Evolutionary conservation across 2,888 invertebrate species (phyloP), one percentile per base, ranked within the genome.

Genomic region (Gasteruption jaculator): DNA sequence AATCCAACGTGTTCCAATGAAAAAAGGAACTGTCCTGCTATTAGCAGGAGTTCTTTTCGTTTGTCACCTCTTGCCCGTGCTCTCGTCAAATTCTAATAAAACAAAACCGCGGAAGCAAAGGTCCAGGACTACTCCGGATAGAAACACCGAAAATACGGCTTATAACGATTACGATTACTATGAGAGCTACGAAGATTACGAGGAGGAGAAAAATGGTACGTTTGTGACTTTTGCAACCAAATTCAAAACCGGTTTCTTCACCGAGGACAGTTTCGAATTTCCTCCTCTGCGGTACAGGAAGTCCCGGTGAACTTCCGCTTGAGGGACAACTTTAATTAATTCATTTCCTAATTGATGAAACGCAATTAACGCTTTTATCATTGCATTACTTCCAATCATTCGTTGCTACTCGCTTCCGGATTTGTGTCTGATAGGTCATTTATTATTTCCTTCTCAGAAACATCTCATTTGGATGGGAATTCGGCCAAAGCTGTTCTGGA

Each of bases 101-200:
- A 47, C 42, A 3, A 48, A 46, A 11, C 41, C 42, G 5, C 41
- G 50, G 24, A 48, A 41, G 30, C 50, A 50, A 21, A 45, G 59
- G 1, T 41, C 52, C 4, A 58, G 44, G 8, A 50, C 49, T 1
- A 38, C 50, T 5, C 60, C 58, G 15, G 52, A 53, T 6, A 58
- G 58, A 21, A 51, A 60, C 35, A 43, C 58, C n/a, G 49, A 41
- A 1, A 52, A 41, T 5, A 27, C 45, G 14, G 53, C 57, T 10
- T 59, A 57, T 37, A 37, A n/a, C 25, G 56, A 58, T 24, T 58
- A 62, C 29, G 59, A 63, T 10, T 58, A 58, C 22, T 60, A 66
- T 32, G 61, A 58, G 1, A 50, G 48, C 24, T 63, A 64, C 40
- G 58, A 57, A 1, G 61, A 62, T 10, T 58, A 61, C 44, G 63